phyloP scores from a whole-genome alignment of 2,888 invertebrate species.

The Magallana nippona region DNA sequence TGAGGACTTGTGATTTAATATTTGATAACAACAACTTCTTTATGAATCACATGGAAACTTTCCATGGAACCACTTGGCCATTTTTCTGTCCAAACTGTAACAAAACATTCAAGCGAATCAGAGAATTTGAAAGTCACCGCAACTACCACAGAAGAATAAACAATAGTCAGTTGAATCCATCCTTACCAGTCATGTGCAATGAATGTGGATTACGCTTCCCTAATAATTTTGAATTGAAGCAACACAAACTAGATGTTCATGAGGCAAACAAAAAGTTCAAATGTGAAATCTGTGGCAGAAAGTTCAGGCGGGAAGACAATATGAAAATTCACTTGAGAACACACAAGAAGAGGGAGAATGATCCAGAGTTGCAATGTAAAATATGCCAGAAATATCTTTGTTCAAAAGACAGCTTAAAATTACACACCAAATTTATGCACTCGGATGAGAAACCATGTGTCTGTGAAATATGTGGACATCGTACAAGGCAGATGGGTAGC shows the following conservation, averaged over 20 bases:
- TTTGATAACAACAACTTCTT: slow-evolving; percentile 26
- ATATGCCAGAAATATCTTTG: slow-evolving; percentile 27
- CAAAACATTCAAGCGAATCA: background rate
- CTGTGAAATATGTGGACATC: slow-evolving; percentile 38
- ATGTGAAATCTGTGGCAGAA: slow-evolving; percentile 22
- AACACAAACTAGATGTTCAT: slow-evolving; percentile 13
- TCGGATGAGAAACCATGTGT: slow-evolving; percentile 35
- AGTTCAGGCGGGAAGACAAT: slow-evolving; percentile 28
- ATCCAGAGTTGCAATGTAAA: slow-evolving; percentile 34
- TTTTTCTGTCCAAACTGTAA: slow-evolving; percentile 13
- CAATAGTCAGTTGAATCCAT: background rate
- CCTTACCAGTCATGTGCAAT: slow-evolving; percentile 9
- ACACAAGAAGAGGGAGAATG: slow-evolving; percentile 14
- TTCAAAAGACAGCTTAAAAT: slow-evolving; percentile 20
- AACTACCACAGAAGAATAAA: slow-evolving; percentile 6
- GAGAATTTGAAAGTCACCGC: slow-evolving; percentile 1
- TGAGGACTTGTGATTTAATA: background rate
- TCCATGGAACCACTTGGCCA: slow-evolving; percentile 4
- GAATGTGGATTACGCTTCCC: slow-evolving; percentile 22
- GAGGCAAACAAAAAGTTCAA: background rate
- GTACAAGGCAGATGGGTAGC: slow-evolving; percentile 32
- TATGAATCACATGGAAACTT: slow-evolving; percentile 9
- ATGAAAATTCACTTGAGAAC: slow-evolving; percentile 18
- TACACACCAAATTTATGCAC: slow-evolving; percentile 20
- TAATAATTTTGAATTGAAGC: slow-evolving; percentile 9